Percentiles rank a stretch among this genome's conserved stretches.
phyloP scores from a whole-genome alignment of 1,140 invertebrate genomes.

The Lepeophtheirus salmonis region DNA sequence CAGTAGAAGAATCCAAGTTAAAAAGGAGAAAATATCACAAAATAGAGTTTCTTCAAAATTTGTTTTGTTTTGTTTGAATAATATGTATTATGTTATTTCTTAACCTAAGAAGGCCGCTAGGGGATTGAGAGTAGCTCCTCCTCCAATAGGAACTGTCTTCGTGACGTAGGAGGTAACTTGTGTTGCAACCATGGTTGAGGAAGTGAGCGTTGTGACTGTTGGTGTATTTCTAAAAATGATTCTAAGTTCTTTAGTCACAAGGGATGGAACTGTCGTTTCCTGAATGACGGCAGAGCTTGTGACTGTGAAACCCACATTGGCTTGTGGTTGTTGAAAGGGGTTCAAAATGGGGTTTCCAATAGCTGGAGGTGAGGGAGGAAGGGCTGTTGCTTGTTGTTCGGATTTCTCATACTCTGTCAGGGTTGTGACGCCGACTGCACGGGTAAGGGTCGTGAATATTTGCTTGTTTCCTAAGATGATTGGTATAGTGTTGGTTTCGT shows the following conservation, averaged over 20 bases:
- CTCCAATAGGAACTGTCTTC: slow-evolving; percentile 42
- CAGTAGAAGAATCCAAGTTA: too few species aligned
- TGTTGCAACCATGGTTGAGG: slow-evolving; percentile 60
- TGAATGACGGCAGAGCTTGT: slow-evolving; percentile 56
- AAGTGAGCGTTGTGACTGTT: slow-evolving; percentile 60
- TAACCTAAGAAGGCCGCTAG: slow-evolving; percentile 9
- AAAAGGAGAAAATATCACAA: neutral
- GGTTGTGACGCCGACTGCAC: slow-evolving; percentile 46
- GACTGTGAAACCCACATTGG: slow-evolving; percentile 35
- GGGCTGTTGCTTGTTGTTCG: slow-evolving; percentile 39
- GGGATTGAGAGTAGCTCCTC: slow-evolving; percentile 20
- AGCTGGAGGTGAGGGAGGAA: slow-evolving; percentile 20
- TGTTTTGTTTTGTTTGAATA: neutral
- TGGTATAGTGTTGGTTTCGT: slow-evolving; percentile 57
- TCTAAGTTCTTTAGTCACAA: slow-evolving; percentile 57
- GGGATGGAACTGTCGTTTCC: slow-evolving; percentile 53
- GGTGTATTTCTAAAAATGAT: slow-evolving; percentile 69
- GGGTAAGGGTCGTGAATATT: slow-evolving; percentile 49
- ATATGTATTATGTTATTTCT: neutral
- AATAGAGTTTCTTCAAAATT: too few species aligned
- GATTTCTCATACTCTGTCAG: slow-evolving; percentile 50
- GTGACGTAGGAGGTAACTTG: slow-evolving; percentile 59
- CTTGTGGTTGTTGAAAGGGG: neutral
- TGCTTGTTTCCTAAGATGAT: slow-evolving; percentile 50
- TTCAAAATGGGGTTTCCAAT: neutral